Percentiles rank a stretch among this genome's conserved stretches.
Conservation (phyloP, 2,797 vertebrate genomes). For the Oreochromis grahami region DNA sequence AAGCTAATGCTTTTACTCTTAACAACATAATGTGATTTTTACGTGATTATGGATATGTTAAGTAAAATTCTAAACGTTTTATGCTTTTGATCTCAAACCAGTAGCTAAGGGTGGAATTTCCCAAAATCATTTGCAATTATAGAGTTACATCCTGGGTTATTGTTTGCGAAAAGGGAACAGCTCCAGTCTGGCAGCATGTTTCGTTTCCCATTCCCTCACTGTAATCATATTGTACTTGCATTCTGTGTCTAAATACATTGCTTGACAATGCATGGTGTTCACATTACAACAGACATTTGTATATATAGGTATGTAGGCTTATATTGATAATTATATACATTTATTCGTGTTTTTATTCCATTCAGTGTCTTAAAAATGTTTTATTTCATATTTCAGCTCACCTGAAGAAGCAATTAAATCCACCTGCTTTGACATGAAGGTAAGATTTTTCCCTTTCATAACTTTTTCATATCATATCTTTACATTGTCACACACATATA, state of each 20-base stretch:
- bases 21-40: background rate
- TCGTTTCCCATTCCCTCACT: background rate
- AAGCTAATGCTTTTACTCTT: background rate
- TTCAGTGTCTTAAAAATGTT: background rate
- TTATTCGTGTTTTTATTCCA: background rate
- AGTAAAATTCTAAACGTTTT: background rate
- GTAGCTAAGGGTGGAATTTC: background rate
- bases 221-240: background rate
- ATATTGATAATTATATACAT: background rate
- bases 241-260: background rate
- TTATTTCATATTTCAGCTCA: conserved; percentile 6
- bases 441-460: background rate
- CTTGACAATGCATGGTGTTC: background rate
- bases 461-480: background rate
- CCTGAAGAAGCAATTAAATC: background rate
- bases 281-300: background rate
- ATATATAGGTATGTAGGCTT: background rate
- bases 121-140: background rate
- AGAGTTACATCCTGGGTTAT: background rate
- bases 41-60: background rate
- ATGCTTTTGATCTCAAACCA: background rate
- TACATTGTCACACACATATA: background rate
- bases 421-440: background rate
- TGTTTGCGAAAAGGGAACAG: background rate
- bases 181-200: background rate